These are phyloP conservation scores for Tribolium freemani DNA, from an alignment of 2,888 invertebrate genomes.

Conservation along the genomic window DNA sequence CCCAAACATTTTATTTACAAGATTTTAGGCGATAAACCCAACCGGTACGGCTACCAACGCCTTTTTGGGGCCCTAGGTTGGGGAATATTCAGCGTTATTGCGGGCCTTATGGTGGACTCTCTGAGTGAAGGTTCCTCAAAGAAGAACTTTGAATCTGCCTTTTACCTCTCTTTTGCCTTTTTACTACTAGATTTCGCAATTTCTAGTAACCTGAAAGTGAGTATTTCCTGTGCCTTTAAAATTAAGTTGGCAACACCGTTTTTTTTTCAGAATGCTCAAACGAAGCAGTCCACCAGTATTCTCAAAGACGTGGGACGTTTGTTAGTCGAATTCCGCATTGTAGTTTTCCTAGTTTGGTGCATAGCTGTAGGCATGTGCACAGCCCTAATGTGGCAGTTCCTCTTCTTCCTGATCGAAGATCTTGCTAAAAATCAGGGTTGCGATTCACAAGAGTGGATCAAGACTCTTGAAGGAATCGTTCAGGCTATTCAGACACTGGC, in stretches of 20 bases:
- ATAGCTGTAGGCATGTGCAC: conserved; percentile 87
- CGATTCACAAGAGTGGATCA: conserved; percentile 64
- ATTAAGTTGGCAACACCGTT: background rate
- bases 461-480: conserved; percentile 68
- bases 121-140: conserved; percentile 75
- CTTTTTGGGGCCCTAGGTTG: conserved; percentile 92
- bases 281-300: conserved; percentile 77
- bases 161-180: conserved; percentile 79
- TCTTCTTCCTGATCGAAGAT: conserved; percentile 88
- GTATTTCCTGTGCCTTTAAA: background rate
- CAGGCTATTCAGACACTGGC: conserved; percentile 79
- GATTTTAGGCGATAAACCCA: conserved; percentile 76
- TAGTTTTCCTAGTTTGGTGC: conserved; percentile 85
- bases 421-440: conserved; percentile 70
- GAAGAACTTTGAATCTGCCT: conserved; percentile 86
- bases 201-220: conserved; percentile 76
- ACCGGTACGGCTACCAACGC: conserved; percentile 87
- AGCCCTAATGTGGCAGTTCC: conserved; percentile 88
- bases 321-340: conserved; percentile 76
- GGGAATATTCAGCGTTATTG: conserved; percentile 82
- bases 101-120: conserved; percentile 84
- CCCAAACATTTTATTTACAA: background rate
- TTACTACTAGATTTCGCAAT: conserved; percentile 78
- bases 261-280: conserved; percentile 74
- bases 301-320: conserved; percentile 78